These are phyloP conservation scores for Rhagophthalmus giganteus DNA, from an alignment of 2,888 invertebrate species.

Conservation along the genomic window DNA sequence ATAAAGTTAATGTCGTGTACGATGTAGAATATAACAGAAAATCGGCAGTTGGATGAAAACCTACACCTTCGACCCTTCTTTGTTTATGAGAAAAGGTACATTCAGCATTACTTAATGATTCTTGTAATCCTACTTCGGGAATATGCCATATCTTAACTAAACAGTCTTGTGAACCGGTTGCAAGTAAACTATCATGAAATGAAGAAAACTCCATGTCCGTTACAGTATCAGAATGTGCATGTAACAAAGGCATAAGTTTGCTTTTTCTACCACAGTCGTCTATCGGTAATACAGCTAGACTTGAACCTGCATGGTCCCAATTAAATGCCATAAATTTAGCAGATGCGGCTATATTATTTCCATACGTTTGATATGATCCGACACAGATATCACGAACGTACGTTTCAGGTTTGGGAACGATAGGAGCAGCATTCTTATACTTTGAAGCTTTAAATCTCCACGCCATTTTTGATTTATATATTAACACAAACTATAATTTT, in stretches of 20 bases:
- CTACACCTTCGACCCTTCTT: constrained; percentile 83
- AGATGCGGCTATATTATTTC: constrained; percentile 92
- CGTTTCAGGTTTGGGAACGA: constrained; percentile 92
- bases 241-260: constrained; percentile 83
- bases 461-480: constrained; percentile 72
- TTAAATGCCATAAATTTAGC: constrained; percentile 94
- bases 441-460: constrained; percentile 98
- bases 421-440: constrained; percentile 96
- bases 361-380: constrained; percentile 91
- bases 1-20: constrained; percentile 78
- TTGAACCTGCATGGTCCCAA: constrained; percentile 90
- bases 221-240: constrained; percentile 87
- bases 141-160: constrained; percentile 90
- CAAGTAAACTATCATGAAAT: constrained; percentile 88
- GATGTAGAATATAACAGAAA: constrained; percentile 86
- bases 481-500: no score
- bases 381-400: constrained; percentile 86
- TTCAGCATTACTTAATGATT: constrained; percentile 76
- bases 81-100: constrained; percentile 83
- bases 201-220: constrained; percentile 96
- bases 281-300: constrained; percentile 84
- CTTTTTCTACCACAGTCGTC: constrained; percentile 88
- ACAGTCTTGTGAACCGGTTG: constrained; percentile 89
- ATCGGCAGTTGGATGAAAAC: constrained; percentile 90
- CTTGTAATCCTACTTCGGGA: constrained; percentile 75